A percentile compares a stretch with the other conserved stretches of the same genome.
Evolutionary conservation across 2,888 invertebrate genomes (phyloP).

Genomic region (Strigamia crassipes): DNA sequence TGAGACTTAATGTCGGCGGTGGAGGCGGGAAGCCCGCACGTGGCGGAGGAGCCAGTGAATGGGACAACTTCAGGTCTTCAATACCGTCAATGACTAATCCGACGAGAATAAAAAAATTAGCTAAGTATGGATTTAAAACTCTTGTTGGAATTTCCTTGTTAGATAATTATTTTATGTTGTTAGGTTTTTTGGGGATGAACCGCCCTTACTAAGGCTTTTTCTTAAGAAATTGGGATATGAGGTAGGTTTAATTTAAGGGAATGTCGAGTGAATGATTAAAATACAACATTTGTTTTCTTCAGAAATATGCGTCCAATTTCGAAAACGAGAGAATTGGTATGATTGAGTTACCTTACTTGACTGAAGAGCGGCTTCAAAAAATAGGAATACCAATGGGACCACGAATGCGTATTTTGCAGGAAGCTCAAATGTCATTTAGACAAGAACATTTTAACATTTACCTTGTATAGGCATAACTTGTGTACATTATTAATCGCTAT

Average conservation of each 20-base stretch:
- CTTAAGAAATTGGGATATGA: constrained; percentile 89
- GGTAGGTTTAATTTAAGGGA: constrained; percentile 59
- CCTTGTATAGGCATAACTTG: constrained; percentile 49
- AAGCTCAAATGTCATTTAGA: constrained; percentile 65
- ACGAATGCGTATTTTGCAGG: constrained; percentile 82
- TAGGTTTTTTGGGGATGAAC: constrained; percentile 87
- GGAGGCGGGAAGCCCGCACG: constrained; percentile 47
- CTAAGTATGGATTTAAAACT: constrained; percentile 66
- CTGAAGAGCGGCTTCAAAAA: constrained; percentile 82
- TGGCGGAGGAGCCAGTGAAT: constrained; percentile 50
- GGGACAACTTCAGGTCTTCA: constrained; percentile 52
- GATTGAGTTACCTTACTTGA: constrained; percentile 86
- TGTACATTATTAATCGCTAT: background rate
- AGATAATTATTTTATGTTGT: constrained; percentile 9
- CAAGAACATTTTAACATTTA: constrained; percentile 52
- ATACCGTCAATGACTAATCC: constrained; percentile 74
- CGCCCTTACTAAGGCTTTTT: constrained; percentile 84
- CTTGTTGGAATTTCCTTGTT: background rate
- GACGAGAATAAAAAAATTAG: constrained; percentile 81
- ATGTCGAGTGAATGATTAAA: background rate
- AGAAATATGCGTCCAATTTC: constrained; percentile 85
- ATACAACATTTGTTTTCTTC: constrained; percentile 51
- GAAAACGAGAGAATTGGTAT: constrained; percentile 86
- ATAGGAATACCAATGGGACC: constrained; percentile 91
- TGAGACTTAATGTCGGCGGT: constrained; percentile 46